These are phyloP conservation scores for Reticulitermes speratus DNA, from an alignment of 1,140 invertebrate genomes.

Conservation along the genomic window DNA sequence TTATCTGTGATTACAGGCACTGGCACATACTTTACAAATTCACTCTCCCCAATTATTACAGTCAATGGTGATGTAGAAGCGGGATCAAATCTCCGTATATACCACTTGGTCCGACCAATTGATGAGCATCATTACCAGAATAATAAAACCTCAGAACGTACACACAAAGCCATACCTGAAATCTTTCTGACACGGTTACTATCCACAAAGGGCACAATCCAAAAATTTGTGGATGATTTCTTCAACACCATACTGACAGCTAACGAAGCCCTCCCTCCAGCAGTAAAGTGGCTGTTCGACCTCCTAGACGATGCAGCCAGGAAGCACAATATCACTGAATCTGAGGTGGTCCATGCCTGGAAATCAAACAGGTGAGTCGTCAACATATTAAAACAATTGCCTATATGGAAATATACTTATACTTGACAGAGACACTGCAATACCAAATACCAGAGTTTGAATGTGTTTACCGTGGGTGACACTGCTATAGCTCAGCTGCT, in stretches of 20 bases:
- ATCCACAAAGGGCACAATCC: constrained; percentile 93
- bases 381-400: background rate
- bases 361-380: constrained; percentile 76
- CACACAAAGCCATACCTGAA: constrained; percentile 92
- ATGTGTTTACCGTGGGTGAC: background rate
- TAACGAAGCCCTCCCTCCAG: constrained; percentile 85
- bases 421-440: background rate
- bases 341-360: constrained; percentile 93
- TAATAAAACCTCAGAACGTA: constrained; percentile 65
- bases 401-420: background rate
- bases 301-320: constrained; percentile 87
- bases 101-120: constrained; percentile 81
- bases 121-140: constrained; percentile 61
- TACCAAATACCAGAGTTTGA: background rate
- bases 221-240: constrained; percentile 96
- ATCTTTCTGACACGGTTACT: constrained; percentile 90
- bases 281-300: constrained; percentile 95
- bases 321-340: constrained; percentile 78
- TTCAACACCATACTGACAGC: constrained; percentile 85
- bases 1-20: constrained; percentile 45
- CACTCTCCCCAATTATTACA: constrained; percentile 72
- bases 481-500: background rate
- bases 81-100: constrained; percentile 68
- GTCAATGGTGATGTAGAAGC: constrained; percentile 73
- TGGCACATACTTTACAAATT: constrained; percentile 72